Base-by-base conservation (phyloP, 2,888 invertebrate species). In the Drosophila falleni region DNA sequence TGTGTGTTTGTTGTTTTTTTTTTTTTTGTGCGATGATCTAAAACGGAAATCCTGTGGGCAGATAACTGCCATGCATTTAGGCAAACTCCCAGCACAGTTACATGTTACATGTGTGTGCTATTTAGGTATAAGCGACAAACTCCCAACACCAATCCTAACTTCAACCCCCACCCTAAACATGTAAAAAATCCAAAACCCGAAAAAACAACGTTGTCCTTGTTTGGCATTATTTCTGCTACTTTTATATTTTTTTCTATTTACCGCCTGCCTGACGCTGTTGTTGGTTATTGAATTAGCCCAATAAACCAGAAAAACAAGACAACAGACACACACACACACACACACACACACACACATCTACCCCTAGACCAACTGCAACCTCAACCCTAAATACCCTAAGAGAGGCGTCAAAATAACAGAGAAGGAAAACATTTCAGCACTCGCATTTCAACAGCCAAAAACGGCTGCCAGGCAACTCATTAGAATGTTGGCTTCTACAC, bases 271-370 rank as follows among this genome's bases (percentile, higher is more conserved):
- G 51, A 37, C 49, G 67, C 80, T 90, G 87, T 90, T 87, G 89
- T 85, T 86, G 91, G 91, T 92, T 91, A 92, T 92, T 92, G 92
- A 92, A 92, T 92, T 92, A 92, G 92, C 91, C 91, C 92, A 92
- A 92, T 92, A 92, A 92, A 91, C 91, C 92, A 92, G 92, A 92
- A 92, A 92, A 92, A 92, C 91, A 92, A 91, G 89, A 87, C 86
- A 88, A 85, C 60, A 66, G 47, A 64, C 61, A 66, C 44, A 56
- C 61, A 64, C 39, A 66, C 46, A 37, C 31, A 51, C 11, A 44
- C n/a, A n/a, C n/a, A n/a, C n/a, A 54, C 26, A 60, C 50, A 66
- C 46, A 37, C 31, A 51, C 11, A 44, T 29, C 42, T 33, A 39
- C 47, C 37, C 62, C 31, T n/a, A 47, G 39, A 13, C n/a, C 6